Conservation (phyloP, 2,797 vertebrate genomes). For the Pitangus sulphuratus region DNA sequence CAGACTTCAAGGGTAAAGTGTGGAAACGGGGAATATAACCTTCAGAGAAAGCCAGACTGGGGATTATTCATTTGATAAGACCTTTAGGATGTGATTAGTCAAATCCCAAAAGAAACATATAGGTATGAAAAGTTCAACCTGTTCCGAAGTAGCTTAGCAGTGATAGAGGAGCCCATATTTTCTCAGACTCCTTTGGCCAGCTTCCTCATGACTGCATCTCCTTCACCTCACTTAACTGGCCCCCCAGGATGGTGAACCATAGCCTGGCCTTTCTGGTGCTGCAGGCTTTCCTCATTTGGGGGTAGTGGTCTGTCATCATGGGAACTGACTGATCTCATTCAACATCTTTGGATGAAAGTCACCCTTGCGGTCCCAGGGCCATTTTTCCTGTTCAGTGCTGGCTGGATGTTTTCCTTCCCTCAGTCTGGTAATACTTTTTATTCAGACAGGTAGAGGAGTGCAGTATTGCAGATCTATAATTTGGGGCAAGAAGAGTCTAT, state of each 20-base stretch:
- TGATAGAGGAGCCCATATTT: not conserved
- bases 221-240: not conserved
- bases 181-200: not conserved
- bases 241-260: not conserved
- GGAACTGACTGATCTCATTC: not conserved
- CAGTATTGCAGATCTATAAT: not conserved
- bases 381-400: not conserved
- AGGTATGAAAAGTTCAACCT: not conserved
- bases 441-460: not conserved
- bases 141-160: not conserved
- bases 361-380: not conserved
- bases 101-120: not conserved
- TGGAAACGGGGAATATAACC: not conserved
- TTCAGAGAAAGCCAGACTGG: not conserved
- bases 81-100: not conserved
- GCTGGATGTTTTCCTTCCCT: not conserved
- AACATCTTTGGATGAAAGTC: not conserved
- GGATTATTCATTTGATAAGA: not conserved
- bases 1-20: not conserved
- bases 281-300: not conserved
- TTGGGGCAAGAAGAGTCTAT: not conserved
- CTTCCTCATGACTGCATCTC: not conserved
- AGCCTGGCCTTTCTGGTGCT: not conserved
- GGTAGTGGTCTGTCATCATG: rapidly evolving
- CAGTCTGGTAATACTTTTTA: not conserved